A percentile compares a stretch with the other conserved stretches of the same genome.
phyloP scores from a whole-genome alignment of 2,113 vertebrate species.

The Oxyura jamaicensis region DNA sequence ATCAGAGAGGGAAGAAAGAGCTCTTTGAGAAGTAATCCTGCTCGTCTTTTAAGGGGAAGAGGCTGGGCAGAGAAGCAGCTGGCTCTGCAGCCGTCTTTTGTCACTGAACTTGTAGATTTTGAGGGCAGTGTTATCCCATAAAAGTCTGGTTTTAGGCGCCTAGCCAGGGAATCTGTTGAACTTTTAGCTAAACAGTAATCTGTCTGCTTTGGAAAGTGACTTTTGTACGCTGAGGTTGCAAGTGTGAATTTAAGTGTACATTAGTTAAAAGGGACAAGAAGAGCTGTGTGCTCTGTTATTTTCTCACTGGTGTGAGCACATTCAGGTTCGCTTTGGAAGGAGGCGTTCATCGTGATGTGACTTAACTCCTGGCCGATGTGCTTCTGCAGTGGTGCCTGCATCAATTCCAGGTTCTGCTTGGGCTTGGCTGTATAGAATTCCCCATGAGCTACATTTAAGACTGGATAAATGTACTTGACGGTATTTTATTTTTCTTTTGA shows the following conservation, averaged over 20 bases:
- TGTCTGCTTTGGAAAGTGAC: not conserved
- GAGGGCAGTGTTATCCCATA: not conserved
- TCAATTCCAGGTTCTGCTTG: not conserved
- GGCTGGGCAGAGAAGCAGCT: not conserved
- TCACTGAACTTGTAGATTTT: not conserved
- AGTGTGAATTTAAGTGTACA: not conserved
- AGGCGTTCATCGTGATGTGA: not conserved
- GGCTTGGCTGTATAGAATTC: not conserved
- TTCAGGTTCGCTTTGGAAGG: not conserved
- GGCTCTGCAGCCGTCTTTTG: not conserved
- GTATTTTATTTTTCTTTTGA: not conserved
- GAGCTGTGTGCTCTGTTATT: not conserved
- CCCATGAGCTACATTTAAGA: not conserved
- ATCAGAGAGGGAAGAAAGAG: not conserved
- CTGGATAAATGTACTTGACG: not conserved
- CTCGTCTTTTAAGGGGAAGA: not conserved
- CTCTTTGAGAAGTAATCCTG: not conserved
- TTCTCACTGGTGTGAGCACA: not conserved
- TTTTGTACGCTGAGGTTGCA: conserved; percentile 21
- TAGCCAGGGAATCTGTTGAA: not conserved
- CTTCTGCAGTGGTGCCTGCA: not conserved
- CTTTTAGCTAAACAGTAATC: conserved; percentile 30
- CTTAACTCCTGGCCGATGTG: not conserved
- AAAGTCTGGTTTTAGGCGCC: not conserved
- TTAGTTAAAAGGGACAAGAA: not conserved